Evolutionary conservation across 2,113 vertebrate genomes (phyloP), one percentile per base, ranked within the genome.

Genomic region (Lophochroa leadbeateri): DNA sequence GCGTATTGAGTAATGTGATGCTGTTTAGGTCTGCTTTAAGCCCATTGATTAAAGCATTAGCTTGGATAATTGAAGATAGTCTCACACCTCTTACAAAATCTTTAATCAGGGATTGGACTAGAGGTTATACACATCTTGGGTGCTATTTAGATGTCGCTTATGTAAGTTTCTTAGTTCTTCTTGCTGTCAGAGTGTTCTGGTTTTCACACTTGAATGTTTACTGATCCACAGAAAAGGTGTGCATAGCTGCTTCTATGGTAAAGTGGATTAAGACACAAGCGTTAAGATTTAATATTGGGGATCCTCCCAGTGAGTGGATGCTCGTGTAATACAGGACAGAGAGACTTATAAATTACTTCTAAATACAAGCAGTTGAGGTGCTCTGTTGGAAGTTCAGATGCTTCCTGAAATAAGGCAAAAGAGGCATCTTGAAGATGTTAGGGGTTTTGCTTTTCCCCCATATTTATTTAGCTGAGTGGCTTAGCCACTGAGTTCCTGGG

Each of bases 371-470:
- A 2, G 2, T n/a, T 83, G 13, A 13, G 1, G 4, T 82, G 9
- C 7, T 49, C 14, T 71, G 15, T 64, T 91, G 19, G 18, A 86
- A 77, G 11, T 69, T 69, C 35, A 61, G 3, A 24, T 87, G 7
- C 11, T 89, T 68, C 4, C 10, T 16, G 13, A 37, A 61, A 29
- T 39, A 57, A 61, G 35, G 24, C 9, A 82, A 60, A 69, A 68
- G 7, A 69, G 12, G 6, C 11, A 53, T 35, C 11, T 27, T 83
- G 17, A 29, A 20, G 19, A 41, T 39, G 14, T 41, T 88, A 50
- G 4, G 60, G 8, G 0, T 27, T 47, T 65, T 31, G 1, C 13
- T 47, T 41, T 37, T 11, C 2, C 5, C 6, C 8, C 50, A 17
- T 11, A 3, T 10, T 50, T 69, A 13, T 37, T 19, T 21, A 50